Evolutionary conservation across 2,888 invertebrate species (phyloP), one percentile per base, ranked within the genome.

Genomic region (Stramonita haemastoma): DNA sequence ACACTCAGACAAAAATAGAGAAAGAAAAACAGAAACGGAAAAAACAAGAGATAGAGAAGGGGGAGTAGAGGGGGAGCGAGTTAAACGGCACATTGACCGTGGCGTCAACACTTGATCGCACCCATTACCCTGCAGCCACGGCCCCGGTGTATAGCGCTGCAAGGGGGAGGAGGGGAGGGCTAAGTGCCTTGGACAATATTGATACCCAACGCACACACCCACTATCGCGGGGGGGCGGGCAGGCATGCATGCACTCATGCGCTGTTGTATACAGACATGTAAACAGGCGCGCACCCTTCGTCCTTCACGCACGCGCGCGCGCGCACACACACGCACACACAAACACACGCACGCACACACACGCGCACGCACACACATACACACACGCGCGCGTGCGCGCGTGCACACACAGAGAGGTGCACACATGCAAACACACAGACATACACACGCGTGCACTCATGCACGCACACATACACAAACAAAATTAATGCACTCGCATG

Each of bases 341-440:
- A 77, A 32, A 32, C 77, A 77, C 77, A 34, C 77, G 32, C 77
- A 34, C 77, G 32, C 32, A 32, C 77, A 34, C 77, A 79, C 77
- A 79, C 77, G 17, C 77, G 29, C 77, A 19, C 77, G 32, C 77
- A 32, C 77, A 32, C 32, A 29, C 77, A 17, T 32, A 77, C 32
- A 32, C 77, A 77, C 77, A 32, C 77, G 15, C 32, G 32, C 77
- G 32, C 32, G 32, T 13, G 8, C 29, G 2, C 32, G 15, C 19
- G 13, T 17, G 4, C 19, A 32, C 29, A 1, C 17, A 73, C 73
- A 73, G n/a, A 73, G n/a, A 73, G n/a, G n/a, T n/a, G n/a, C 73
- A 73, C 73, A 73, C 73, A 73, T n/a, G n/a, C 73, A 73, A 13
- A 73, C 73, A 73, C 73, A 73, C 73, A 73, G 26, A 70, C 70